These are phyloP conservation scores for Aricia agestis DNA, from an alignment of 1,140 invertebrate species.

Conservation along the genomic window DNA sequence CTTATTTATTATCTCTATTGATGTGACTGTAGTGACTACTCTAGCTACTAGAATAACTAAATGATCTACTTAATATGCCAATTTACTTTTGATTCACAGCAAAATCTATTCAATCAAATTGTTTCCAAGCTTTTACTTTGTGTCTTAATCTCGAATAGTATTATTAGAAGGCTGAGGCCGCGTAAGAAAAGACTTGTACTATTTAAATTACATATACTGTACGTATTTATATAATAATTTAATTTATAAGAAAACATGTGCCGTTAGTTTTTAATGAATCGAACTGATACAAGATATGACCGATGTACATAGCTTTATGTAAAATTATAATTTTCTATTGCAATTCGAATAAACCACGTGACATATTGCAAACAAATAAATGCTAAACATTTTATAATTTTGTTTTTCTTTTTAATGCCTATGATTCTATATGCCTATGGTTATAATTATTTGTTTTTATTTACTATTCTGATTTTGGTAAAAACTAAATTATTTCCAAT, in stretches of 20 bases:
- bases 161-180: slow-evolving; percentile 56
- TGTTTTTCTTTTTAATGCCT: slow-evolving; percentile 21
- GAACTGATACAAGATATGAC: slow-evolving; percentile 60
- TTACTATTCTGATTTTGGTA: too few species aligned
- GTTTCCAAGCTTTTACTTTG: slow-evolving; percentile 38
- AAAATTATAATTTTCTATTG: slow-evolving; percentile 26
- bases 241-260: slow-evolving; percentile 44
- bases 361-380: slow-evolving; percentile 49
- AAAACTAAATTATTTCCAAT: too few species aligned
- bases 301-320: slow-evolving; percentile 44
- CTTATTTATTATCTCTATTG: slow-evolving; percentile 36
- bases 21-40: background rate
- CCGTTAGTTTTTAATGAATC: slow-evolving; percentile 54
- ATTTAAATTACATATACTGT: slow-evolving; percentile 53
- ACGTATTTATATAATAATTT: slow-evolving; percentile 57
- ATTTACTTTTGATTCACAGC: slow-evolving; percentile 7
- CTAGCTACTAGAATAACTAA: background rate
- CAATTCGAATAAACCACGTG: slow-evolving; percentile 40
- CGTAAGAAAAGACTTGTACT: slow-evolving; percentile 67
- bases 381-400: slow-evolving; percentile 32
- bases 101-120: slow-evolving; percentile 36
- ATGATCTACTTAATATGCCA: background rate
- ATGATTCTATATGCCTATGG: too few species aligned
- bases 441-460: too few species aligned
- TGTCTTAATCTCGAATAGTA: slow-evolving; percentile 52